Base-by-base conservation (phyloP, 2,113 vertebrate species). In the Chaenogobius annularis region DNA sequence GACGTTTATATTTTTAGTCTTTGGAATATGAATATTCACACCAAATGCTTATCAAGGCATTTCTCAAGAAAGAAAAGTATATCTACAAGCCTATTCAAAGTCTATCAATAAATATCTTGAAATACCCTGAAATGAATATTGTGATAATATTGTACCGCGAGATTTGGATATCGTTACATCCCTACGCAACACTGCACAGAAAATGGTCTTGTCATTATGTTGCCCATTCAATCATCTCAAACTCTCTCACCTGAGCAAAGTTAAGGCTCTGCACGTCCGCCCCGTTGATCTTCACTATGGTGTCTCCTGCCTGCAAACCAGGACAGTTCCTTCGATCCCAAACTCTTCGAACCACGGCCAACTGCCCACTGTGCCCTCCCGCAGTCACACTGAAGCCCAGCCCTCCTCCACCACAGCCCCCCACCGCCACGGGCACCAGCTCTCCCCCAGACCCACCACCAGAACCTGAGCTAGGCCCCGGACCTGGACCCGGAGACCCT, bases 221-320 rank as follows among this genome's bases (percentile, higher is more conserved):
- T 40, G 37, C 1, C 37, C 50, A 52, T 52, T 52, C 50, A 52
- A 11, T 17, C 17, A 17, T 23, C 0, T 31, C 6, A 43, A 44
- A 92, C 26, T 58, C 22, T 26, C 22, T 58, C 55, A 58, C 92
- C 92, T 94, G 92, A 19, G 90, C 87, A 71, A 93, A 90, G 78
- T 82, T 92, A 80, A 94, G 90, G 65, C 81, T 92, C 68, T 92
- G 91, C 0, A 93, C 87, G 3, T 93, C 91, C 0, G 93, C 92
- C n/a, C 93, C 92, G 2, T 94, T 93, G 83, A 94, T 90, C 85
- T 94, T 94, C 19, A 93, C 72, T 1, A 93, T 91, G 0, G 82
- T 62, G 12, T 94, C 93, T n/a, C 94, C 93, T 0, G 91, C 73
- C 79, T 93, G 93, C 73, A 94, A 87, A 0, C 87, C 86, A 13